Percentiles rank a stretch among this genome's conserved stretches.
Conservation (phyloP, 2,113 vertebrate genomes). For the Gobio gobio region DNA sequence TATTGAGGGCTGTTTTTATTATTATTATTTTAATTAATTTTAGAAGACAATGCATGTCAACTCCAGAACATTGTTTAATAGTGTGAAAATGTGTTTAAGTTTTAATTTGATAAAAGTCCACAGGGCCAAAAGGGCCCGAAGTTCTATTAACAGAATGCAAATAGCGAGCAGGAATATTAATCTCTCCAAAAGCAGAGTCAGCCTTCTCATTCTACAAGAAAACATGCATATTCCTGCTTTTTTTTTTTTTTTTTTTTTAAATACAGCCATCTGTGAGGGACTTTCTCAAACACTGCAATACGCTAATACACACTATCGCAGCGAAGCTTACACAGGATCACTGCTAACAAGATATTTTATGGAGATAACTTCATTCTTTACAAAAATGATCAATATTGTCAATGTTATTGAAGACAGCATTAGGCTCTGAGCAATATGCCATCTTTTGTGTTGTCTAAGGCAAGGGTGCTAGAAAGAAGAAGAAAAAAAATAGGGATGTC, state of each 20-base stretch:
- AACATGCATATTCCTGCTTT: neutral
- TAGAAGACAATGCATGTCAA: too few species aligned
- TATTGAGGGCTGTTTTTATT: too few species aligned
- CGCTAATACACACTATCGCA: neutral
- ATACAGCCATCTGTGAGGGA: neutral
- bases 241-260: too few species aligned
- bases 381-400: constrained; percentile 12
- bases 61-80: neutral
- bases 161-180: neutral
- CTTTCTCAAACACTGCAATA: neutral
- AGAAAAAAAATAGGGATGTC: too few species aligned
- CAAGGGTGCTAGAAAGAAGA: neutral
- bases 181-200: neutral
- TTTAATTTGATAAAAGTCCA: neutral
- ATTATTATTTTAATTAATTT: too few species aligned
- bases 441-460: neutral
- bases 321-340: neutral
- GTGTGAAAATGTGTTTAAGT: neutral
- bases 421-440: neutral
- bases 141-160: neutral
- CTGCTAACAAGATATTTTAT: constrained; percentile 5
- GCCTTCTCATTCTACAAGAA: neutral
- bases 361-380: constrained; percentile 7
- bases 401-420: constrained; percentile 5
- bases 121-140: neutral